Base-by-base conservation (phyloP, 2,888 invertebrate species). In the Galerucella calmariensis region DNA sequence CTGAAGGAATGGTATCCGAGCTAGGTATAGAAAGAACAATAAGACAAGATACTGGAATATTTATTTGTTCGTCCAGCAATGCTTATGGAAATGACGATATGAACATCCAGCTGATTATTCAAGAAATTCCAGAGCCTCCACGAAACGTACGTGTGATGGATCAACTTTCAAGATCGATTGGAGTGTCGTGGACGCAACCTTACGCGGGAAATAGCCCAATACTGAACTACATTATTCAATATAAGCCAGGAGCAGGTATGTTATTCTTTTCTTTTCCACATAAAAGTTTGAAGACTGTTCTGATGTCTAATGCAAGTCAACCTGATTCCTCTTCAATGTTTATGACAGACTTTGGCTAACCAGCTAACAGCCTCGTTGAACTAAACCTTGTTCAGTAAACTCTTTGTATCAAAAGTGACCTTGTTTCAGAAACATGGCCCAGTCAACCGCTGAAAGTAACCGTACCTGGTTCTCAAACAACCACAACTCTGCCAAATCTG, bases 111-210 rank as follows among this genome's bases (percentile, higher is more conserved):
- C 90, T 97, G 76, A 94, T 96, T 69, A 95, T 97, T 44, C 95
- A 97, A 90, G 93, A 97, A 90, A 94, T 94, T 59, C 97, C 97
- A 1, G 97, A 97, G 87, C 93, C 95, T 86, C 97, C 97, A 4
- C 93, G 94, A 85, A 95, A 95, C 85, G 92, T 97, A 79, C 91
- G 94, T 81, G 93, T 96, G 68, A 92, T 94, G 83, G 95, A 96
- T 79, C 95, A 95, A 84, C 93, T 94, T 82, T 95, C 96, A 74
- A 90, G 95, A 75, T 92, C 94, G 41, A 92, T 96, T 78, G 94
- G 95, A 82, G 90, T 97, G 82, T 94, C 95, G 1, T 97, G 97
- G 97, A 94, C 94, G 46, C 94, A 94, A 80, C 96, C 96, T 11
- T 95, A 95, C 84, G 94, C 95, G 79, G 96, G 96, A 75, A 96